A percentile compares a stretch with the other conserved stretches of the same genome.
Evolutionary conservation across 2,113 vertebrate species (phyloP).

Genomic region (Quiscalus mexicanus): DNA sequence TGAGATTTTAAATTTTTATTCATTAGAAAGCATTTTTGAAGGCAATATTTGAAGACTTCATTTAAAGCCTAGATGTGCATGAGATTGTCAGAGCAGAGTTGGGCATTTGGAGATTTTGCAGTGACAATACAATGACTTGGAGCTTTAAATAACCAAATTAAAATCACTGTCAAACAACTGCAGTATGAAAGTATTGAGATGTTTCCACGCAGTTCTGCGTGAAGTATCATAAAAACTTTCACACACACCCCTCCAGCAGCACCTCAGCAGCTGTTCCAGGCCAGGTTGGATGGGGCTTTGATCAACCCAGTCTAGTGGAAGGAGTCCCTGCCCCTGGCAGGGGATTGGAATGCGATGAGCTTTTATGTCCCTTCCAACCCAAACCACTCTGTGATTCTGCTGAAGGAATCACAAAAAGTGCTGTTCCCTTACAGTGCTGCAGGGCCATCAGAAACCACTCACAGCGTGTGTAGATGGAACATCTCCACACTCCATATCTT

Average conservation of each 20-base stretch:
- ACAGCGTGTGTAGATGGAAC: accelerated
- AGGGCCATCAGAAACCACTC: not conserved
- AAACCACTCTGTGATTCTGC: not conserved
- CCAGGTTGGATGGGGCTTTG: not conserved
- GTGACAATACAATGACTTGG: not conserved
- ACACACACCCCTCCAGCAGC: not conserved
- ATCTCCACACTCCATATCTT: not conserved
- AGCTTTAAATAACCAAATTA: not conserved
- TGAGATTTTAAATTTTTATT: not conserved
- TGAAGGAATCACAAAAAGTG: not conserved
- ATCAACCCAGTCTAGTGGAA: not conserved
- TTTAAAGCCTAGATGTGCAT: not conserved
- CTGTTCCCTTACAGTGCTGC: not conserved
- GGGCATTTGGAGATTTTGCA: not conserved
- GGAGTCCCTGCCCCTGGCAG: not conserved
- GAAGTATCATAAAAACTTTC: not conserved
- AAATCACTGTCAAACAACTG: not conserved
- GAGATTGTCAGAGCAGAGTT: not conserved
- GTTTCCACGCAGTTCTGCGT: not conserved
- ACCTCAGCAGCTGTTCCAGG: not conserved
- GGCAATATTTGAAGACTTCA: not conserved
- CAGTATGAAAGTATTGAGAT: not conserved
- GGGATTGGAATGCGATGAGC: not conserved
- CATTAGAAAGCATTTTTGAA: not conserved
- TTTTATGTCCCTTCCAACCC: not conserved